A percentile compares a stretch with the other conserved stretches of the same genome.
These are phyloP conservation scores for Corythucha ciliata DNA, from an alignment of 2,888 invertebrate species.

Conservation along the genomic window DNA sequence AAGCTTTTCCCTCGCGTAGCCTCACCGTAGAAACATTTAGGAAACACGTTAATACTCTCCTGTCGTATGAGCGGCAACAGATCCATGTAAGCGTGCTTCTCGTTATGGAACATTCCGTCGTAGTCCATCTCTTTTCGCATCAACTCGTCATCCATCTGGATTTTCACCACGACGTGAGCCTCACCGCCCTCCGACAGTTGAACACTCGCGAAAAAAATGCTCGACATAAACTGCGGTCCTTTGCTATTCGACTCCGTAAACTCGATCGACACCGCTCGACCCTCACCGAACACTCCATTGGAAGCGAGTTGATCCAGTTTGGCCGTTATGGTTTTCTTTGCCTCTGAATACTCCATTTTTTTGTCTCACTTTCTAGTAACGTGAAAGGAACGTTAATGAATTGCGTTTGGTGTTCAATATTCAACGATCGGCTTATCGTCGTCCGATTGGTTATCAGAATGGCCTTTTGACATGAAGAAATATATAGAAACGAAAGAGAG, in stretches of 20 bases:
- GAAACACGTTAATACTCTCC: constrained; percentile 23
- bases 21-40: constrained; percentile 26
- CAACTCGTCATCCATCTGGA: constrained; percentile 11
- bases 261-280: constrained; percentile 9
- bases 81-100: constrained; percentile 28
- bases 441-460: no score
- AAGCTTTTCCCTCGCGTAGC: constrained; percentile 12
- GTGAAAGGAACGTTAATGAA: no score
- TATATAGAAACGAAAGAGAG: no score
- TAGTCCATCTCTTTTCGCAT: constrained; percentile 1
- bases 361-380: no score
- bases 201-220: constrained; percentile 26
- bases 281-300: constrained; percentile 22
- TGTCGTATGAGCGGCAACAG: constrained; percentile 28
- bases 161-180: constrained; percentile 27
- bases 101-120: constrained; percentile 29
- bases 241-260: constrained; percentile 6
- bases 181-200: neutral
- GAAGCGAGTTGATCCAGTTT: no score
- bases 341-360: no score
- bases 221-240: constrained; percentile 29
- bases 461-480: no score
- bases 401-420: no score
- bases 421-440: no score
- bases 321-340: no score